Percentiles rank a stretch among this genome's conserved stretches.
These are phyloP conservation scores for Nycticebus coucang DNA, from an alignment of 2,113 vertebrate genomes.

Conservation along the genomic window DNA sequence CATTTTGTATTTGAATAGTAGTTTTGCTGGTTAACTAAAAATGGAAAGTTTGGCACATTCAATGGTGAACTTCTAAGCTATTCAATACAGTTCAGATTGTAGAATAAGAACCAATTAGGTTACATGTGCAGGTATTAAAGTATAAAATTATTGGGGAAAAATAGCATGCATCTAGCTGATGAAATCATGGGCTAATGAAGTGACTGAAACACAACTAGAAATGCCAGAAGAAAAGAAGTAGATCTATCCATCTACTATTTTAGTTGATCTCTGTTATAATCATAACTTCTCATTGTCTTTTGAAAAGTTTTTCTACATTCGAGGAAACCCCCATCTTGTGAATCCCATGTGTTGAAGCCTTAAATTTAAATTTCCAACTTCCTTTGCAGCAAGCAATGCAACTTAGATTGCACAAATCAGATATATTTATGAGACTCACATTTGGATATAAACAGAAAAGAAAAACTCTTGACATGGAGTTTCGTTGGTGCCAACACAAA, in stretches of 20 bases:
- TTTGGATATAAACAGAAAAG: slow-evolving; percentile 23
- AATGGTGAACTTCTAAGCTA: neutral
- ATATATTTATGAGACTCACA: neutral
- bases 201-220: neutral
- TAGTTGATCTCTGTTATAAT: neutral
- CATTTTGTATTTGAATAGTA: slow-evolving; percentile 13
- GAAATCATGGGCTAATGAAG: neutral
- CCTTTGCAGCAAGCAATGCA: neutral
- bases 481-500: neutral
- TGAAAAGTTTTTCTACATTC: slow-evolving; percentile 1
- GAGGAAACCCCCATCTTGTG: neutral
- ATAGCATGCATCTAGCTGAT: neutral
- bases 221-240: neutral
- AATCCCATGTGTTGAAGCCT: neutral
- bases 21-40: slow-evolving; percentile 11
- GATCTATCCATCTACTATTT: neutral
- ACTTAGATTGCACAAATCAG: neutral
- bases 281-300: neutral
- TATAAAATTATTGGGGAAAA: slow-evolving; percentile 12
- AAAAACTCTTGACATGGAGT: neutral
- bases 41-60: neutral
- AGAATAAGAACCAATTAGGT: neutral
- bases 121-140: slow-evolving; percentile 10
- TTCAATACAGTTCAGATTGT: neutral
- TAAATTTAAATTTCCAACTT: slow-evolving; percentile 2